phyloP scores from a whole-genome alignment of 2,797 vertebrate genomes.

The Ficedula albicollis region DNA sequence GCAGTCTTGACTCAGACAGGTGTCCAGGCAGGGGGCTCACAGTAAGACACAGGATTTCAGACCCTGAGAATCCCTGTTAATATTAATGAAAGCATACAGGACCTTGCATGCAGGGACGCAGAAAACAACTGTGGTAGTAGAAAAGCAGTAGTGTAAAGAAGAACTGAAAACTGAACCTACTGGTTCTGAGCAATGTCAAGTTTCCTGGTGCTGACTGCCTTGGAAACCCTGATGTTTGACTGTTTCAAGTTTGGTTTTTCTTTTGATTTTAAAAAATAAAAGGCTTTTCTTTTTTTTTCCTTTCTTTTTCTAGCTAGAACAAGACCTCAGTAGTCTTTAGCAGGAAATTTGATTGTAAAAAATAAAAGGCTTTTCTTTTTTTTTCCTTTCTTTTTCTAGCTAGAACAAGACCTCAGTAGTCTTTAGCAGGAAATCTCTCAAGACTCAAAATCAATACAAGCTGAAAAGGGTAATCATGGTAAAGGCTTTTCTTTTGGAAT shows the following conservation, averaged over 20 bases:
- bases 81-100: neutral
- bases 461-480: neutral
- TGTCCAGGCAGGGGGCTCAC: neutral
- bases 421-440: slow-evolving; percentile 15
- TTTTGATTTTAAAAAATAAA: neutral
- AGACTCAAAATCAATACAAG: slow-evolving; percentile 25
- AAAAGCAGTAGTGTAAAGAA: neutral
- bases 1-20: neutral
- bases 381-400: neutral
- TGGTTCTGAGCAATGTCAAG: neutral
- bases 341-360: neutral
- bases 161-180: neutral
- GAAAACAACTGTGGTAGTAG: neutral
- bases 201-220: neutral
- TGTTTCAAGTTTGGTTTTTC: neutral
- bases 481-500: slow-evolving; percentile 7
- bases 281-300: neutral
- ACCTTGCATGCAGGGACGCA: neutral
- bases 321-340: no score
- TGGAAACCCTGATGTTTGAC: neutral
- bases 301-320: no score
- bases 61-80: neutral
- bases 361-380: neutral
- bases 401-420: neutral
- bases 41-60: neutral